These are phyloP conservation scores for Diuraphis noxia DNA, from an alignment of 1,140 invertebrate genomes.

Conservation along the genomic window DNA sequence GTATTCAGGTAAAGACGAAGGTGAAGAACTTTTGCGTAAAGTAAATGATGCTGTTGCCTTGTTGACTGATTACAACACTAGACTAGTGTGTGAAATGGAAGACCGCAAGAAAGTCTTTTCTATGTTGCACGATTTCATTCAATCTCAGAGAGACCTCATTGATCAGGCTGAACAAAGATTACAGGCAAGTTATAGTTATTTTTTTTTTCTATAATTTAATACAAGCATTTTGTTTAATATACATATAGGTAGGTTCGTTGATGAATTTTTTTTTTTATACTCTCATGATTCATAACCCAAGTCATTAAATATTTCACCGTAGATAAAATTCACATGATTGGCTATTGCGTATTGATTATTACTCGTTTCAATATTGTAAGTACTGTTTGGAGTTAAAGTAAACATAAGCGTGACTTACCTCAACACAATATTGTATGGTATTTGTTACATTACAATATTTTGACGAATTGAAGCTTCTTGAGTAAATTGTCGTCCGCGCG, in stretches of 20 bases:
- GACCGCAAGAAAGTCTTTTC: conserved; percentile 79
- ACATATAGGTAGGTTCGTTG: too few relatives aligned
- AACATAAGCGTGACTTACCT: neutral
- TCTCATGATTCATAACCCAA: neutral
- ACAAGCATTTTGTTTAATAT: neutral
- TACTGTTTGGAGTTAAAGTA: neutral
- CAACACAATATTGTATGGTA: too few relatives aligned
- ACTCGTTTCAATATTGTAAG: neutral
- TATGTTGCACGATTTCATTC: conserved; percentile 86
- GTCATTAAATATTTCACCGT: neutral
- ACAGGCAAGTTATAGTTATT: conserved; percentile 68
- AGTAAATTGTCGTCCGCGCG: too few relatives aligned
- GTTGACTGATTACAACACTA: conserved; percentile 84
- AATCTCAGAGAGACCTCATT: conserved; percentile 80
- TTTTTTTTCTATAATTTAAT: neutral
- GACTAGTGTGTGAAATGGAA: conserved; percentile 84
- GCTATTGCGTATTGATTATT: too few relatives aligned
- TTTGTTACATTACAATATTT: too few relatives aligned
- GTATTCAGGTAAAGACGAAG: conserved; percentile 71
- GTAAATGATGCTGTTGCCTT: conserved; percentile 86
- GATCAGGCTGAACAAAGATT: conserved; percentile 81
- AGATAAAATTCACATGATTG: neutral
- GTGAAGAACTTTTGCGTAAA: conserved; percentile 71
- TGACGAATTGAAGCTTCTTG: too few relatives aligned
- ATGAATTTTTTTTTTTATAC: neutral